Conservation (phyloP, 2,113 vertebrate species). For the Smithornis capensis region DNA sequence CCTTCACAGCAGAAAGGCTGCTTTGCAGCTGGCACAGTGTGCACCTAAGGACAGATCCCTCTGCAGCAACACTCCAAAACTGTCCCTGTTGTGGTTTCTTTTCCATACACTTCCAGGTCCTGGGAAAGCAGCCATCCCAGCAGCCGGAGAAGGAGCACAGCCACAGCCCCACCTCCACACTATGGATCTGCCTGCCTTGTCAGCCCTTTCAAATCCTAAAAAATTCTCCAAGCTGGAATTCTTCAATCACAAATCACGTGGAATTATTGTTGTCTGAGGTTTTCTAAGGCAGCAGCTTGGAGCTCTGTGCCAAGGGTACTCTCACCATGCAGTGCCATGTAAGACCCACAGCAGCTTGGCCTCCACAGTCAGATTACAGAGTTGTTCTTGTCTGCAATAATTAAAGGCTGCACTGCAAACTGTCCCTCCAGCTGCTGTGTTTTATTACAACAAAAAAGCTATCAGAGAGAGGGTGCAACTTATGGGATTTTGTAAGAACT, state of each 20-base stretch:
- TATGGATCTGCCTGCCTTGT: background rate
- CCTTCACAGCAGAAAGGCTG: background rate
- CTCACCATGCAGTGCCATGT: background rate
- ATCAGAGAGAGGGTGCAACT: background rate
- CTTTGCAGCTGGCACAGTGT: background rate
- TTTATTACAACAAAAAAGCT: background rate
- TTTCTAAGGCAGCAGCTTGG: background rate
- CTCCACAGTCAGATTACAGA: slow-evolving; percentile 9
- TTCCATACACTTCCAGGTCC: background rate
- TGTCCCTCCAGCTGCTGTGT: background rate
- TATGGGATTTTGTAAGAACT: background rate
- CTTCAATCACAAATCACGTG: background rate
- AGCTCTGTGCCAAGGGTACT: slow-evolving; percentile 22
- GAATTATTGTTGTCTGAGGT: background rate
- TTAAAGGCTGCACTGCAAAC: background rate
- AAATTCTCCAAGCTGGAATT: background rate
- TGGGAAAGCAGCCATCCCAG: background rate
- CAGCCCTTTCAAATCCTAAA: background rate
- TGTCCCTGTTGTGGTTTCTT: background rate
- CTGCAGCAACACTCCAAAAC: background rate
- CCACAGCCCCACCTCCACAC: background rate
- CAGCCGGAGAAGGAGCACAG: background rate
- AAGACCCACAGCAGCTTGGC: slow-evolving; percentile 4
- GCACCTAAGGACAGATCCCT: background rate
- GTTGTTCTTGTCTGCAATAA: slow-evolving; percentile 25